Evolutionary conservation across 2,113 vertebrate species (phyloP).

Genomic region (Bubo bubo): DNA sequence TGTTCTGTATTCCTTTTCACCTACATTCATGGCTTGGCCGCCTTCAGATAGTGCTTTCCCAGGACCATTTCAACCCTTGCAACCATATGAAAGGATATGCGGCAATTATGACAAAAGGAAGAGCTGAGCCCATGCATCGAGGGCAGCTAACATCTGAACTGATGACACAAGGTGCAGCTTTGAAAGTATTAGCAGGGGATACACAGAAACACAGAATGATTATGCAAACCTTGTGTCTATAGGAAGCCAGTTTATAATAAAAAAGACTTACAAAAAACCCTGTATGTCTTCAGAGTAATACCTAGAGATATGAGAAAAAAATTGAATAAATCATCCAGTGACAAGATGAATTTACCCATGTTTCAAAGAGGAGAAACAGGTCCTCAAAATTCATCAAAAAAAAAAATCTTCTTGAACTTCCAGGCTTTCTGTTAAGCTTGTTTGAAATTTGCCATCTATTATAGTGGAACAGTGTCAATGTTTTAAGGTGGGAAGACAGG

Average conservation of each 20-base stretch:
- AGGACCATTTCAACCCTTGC: neutral
- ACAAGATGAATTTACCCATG: neutral
- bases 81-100: neutral
- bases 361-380: neutral
- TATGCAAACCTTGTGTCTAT: neutral
- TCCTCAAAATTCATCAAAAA: neutral
- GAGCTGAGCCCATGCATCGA: neutral
- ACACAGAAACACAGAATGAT: neutral
- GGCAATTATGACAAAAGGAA: accelerated
- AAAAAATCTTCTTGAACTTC: neutral
- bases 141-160: neutral
- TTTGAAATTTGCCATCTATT: neutral
- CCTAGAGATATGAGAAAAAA: neutral
- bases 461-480: neutral
- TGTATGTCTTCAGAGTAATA: neutral
- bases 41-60: neutral
- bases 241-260: neutral
- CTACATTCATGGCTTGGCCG: neutral
- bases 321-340: neutral
- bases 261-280: neutral
- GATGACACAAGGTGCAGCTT: neutral
- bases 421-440: neutral
- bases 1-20: neutral
- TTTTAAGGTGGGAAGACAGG: neutral
- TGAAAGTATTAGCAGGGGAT: neutral